Evolutionary conservation across 1,140 invertebrate genomes (phyloP), one percentile per base, ranked within the genome.

Genomic region (Melanaphis sacchari): DNA sequence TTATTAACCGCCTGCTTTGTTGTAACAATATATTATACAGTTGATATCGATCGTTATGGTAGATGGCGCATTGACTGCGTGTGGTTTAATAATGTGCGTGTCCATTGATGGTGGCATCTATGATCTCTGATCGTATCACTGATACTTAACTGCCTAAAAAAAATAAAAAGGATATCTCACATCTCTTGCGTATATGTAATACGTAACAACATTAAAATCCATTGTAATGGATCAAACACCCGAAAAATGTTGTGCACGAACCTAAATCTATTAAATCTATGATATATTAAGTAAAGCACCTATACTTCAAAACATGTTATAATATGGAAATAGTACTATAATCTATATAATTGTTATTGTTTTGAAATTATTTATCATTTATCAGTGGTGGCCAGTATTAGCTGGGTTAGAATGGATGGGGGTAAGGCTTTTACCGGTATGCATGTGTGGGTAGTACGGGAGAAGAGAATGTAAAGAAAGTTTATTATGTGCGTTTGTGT

Each of bases 331-430:
- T 31, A 59, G 11, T 66, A 18, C 46, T 3, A 66, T 66, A 91
- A 2, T 31, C 40, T 5, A 15, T 40, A 90, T 49, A 54, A 54
- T 87, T 85, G 43, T 46, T 89, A 89, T 26, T 91, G n/a, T 66
- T 91, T 76, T n/a, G 21, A 76, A 26, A 91, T 91, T 66, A 91
- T 91, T 91, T 91, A 91, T 76, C 54, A 38, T 91, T 91, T 40
- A n/a, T 26, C 54, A 40, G 40, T 59, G 38, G 54, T 15, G 31
- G 40, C 1, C 11, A 41, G 41, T n/a, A 6, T 9, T 21, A 1
- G n/a, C 15, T 49, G 7, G 46, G 43, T 21, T 18, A 49, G 38
- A 11, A 46, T 36, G 38, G 24, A 89, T 7, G 18, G 41, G 82
- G 82, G 82, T 85, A 41, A 5, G 40, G 22, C 15, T n/a, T 1